Evolutionary conservation across 2,888 invertebrate species (phyloP).

Genomic region (Lepetodrilus schrolli): DNA sequence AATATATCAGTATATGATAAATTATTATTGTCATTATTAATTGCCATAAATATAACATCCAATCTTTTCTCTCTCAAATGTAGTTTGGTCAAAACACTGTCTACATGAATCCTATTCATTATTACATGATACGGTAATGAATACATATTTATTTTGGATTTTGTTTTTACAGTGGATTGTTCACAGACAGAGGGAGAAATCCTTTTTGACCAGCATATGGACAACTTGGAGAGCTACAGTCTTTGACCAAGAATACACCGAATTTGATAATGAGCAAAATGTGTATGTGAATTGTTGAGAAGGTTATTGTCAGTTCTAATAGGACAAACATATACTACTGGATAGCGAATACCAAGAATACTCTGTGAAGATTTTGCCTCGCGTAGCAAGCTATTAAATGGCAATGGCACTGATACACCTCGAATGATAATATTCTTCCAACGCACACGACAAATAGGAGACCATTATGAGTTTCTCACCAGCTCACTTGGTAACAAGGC

Average conservation of each 20-base stretch:
- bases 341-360: not conserved
- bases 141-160: too few species aligned
- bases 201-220: conserved; percentile 2
- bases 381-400: conserved; percentile 15
- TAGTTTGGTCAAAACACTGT: too few species aligned
- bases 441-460: conserved; percentile 12
- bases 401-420: conserved; percentile 13
- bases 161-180: too few species aligned
- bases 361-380: conserved; percentile 26
- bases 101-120: too few species aligned
- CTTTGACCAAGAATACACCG: not conserved
- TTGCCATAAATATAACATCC: too few species aligned
- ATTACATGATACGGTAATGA: too few species aligned
- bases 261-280: conserved; percentile 13
- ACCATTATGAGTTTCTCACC: not conserved
- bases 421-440: conserved; percentile 28
- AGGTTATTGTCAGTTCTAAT: conserved; percentile 29
- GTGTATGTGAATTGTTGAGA: conserved; percentile 20
- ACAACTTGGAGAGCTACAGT: not conserved
- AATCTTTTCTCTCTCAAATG: too few species aligned
- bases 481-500: conserved; percentile 6
- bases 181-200: too few species aligned
- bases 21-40: too few species aligned
- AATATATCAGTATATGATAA: too few species aligned
- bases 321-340: conserved; percentile 30